phyloP scores from a whole-genome alignment of 2,888 invertebrate genomes.

The Vandiemenella viatica region DNA sequence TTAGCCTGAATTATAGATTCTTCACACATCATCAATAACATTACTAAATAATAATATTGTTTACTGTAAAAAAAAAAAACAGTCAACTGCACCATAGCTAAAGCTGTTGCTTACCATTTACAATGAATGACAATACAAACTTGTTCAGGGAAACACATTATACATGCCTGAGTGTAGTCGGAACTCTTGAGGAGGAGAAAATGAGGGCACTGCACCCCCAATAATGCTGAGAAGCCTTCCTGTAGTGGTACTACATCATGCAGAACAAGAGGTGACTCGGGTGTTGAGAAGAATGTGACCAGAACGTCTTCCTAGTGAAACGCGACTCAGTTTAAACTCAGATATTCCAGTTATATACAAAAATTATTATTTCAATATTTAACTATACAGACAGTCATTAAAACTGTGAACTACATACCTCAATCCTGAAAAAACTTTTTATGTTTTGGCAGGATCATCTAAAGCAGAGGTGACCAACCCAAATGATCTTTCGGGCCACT shows the following conservation, averaged over 20 bases:
- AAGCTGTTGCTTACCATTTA: no score
- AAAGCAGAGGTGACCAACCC: no score
- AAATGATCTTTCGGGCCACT: no score
- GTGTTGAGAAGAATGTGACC: constrained; percentile 47
- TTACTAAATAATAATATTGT: no score
- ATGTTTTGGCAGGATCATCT: no score
- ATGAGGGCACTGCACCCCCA: constrained; percentile 22
- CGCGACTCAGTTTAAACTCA: not conserved
- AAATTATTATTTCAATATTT: not conserved
- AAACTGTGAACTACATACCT: no score
- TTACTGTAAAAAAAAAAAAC: no score
- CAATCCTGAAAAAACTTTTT: no score
- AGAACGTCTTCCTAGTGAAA: constrained; percentile 24
- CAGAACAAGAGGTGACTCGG: constrained; percentile 50
- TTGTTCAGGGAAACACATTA: not conserved
- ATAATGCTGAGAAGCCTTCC: constrained; percentile 19
- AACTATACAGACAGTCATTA: no score
- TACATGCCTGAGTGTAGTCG: not conserved
- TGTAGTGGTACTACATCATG: constrained; percentile 44
- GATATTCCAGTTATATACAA: not conserved
- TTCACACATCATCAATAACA: no score
- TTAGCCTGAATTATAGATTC: no score
- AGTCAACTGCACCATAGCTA: no score
- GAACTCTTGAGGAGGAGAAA: constrained; percentile 19
- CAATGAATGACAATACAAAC: not conserved